Base-by-base conservation (phyloP, 2,113 vertebrate genomes). In the Callipepla squamata region DNA sequence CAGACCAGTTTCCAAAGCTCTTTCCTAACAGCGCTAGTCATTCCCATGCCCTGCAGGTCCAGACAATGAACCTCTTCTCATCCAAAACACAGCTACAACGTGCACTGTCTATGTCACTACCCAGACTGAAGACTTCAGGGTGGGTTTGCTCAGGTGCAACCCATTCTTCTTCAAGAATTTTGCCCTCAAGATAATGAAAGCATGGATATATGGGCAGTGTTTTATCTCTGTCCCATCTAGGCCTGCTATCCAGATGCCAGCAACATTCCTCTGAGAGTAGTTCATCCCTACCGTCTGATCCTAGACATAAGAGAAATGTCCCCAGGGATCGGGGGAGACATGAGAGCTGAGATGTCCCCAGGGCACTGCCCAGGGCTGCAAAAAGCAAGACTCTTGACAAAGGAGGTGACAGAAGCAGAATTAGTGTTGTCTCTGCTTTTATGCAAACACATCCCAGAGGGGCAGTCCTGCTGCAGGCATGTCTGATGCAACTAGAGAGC, bases 331-430 rank as follows among this genome's bases (percentile, higher is more conserved):
- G 17, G 23, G 19, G 92, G 53, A 51, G 38, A 28, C 0, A 0
- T 8, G 66, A 57, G 17, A 63, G 38, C n/a, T 4, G 58, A 45
- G 10, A 0, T 2, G 0, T 42, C 11, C 34, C 9, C 59, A 16
- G 7, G 9, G 13, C 17, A 58, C 30, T 3, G 2, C 40, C 17
- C n/a, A 32, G 69, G 58, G 50, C 40, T 34, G 10, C 23, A 42
- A 48, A 75, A 73, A 90, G 5, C 0, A 1, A 82, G 50, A 74
- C 32, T 32, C 25, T 38, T 22, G 34, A 19, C 9, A 62, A 85
- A 92, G 50, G 20, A 85, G 34, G 48, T 59, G 26, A 36, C 38
- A 85, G 32, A 53, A 75, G 26, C 21, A 75, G 77, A 69, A 16
- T 6, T 7, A 11, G 0, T 47, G 59, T 82, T 68, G 18, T 59